A percentile compares a stretch with the other conserved stretches of the same genome.
Conservation (phyloP, 1,140 invertebrate species). For the Lanistes nyassanus region DNA sequence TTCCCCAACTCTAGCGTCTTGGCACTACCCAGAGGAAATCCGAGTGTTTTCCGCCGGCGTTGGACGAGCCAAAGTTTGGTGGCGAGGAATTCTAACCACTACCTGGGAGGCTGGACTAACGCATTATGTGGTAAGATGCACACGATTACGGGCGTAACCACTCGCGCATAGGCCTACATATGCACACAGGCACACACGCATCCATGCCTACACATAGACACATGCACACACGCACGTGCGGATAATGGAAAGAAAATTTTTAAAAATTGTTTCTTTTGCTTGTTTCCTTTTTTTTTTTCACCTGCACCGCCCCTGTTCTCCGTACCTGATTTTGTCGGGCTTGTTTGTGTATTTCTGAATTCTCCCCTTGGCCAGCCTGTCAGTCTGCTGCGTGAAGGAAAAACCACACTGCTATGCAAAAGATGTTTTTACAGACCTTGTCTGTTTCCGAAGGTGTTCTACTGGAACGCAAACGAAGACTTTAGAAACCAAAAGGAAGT, state of each 20-base stretch:
- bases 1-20: conserved; percentile 32
- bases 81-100: conserved; percentile 41
- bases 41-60: conserved; percentile 34
- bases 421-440: neutral
- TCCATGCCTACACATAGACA: neutral
- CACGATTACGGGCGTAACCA: too few species aligned
- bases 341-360: neutral
- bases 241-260: too few species aligned
- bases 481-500: conserved; percentile 26
- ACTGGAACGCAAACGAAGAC: conserved; percentile 47
- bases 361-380: neutral
- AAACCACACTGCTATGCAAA: neutral
- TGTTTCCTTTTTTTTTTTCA: too few species aligned
- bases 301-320: too few species aligned
- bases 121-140: conserved; percentile 42
- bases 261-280: too few species aligned
- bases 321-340: neutral
- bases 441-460: conserved; percentile 41
- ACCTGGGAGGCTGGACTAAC: conserved; percentile 38
- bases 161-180: too few species aligned
- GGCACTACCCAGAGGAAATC: conserved; percentile 48
- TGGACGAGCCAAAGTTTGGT: conserved; percentile 37
- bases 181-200: too few species aligned
- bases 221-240: too few species aligned
- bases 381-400: neutral